phyloP scores from a whole-genome alignment of 2,797 vertebrate species.

The Neoniphon sammara region DNA sequence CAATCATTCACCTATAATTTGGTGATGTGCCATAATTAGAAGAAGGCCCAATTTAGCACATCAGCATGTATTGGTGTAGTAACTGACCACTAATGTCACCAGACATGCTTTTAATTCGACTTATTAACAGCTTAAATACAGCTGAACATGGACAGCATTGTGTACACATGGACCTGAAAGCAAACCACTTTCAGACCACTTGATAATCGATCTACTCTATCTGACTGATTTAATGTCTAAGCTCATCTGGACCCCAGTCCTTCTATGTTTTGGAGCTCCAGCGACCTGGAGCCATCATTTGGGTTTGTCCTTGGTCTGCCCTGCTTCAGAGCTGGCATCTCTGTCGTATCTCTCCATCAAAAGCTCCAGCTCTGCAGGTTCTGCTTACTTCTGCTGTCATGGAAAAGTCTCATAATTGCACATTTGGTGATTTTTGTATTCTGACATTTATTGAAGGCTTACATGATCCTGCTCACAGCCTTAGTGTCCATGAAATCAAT shows the following conservation, averaged over 20 bases:
- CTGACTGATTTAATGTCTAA: not conserved
- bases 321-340: not conserved
- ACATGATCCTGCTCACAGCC: too few species aligned
- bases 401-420: not conserved
- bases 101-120: not conserved
- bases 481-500: not conserved
- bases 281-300: not conserved
- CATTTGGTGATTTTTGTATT: not conserved
- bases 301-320: not conserved
- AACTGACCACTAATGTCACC: not conserved
- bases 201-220: too few species aligned
- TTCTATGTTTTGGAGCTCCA: not conserved
- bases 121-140: not conserved
- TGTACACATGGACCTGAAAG: too few species aligned
- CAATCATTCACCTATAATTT: not conserved
- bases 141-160: too few species aligned
- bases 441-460: too few species aligned
- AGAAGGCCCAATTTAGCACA: not conserved
- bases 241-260: not conserved
- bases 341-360: not conserved
- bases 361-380: not conserved
- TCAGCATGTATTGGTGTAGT: not conserved
- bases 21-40: not conserved
- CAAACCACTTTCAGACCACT: too few species aligned
- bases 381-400: not conserved